Conservation (phyloP, 2,797 vertebrate genomes). For the Netta rufina region DNA sequence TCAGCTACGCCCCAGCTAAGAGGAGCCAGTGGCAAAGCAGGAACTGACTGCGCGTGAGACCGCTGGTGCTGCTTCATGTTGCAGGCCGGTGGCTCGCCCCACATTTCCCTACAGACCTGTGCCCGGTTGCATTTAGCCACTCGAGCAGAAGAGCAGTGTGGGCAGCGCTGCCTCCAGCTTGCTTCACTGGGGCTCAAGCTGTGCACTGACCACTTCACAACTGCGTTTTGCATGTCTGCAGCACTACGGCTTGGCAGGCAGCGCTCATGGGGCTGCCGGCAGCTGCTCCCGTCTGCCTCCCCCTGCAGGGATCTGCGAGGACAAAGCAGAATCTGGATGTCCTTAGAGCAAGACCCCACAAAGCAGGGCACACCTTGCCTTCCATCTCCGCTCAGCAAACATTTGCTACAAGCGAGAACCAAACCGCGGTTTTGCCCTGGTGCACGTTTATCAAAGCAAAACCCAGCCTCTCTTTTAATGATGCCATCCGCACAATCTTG, state of each 20-base stretch:
- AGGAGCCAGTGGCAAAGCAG: background rate
- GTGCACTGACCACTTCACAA: background rate
- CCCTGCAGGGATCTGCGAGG: background rate
- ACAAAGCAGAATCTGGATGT: background rate
- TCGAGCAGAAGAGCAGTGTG: background rate
- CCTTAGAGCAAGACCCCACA: background rate
- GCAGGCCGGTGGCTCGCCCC: background rate
- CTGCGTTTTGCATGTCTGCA: background rate
- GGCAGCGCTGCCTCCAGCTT: background rate
- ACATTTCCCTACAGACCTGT: background rate
- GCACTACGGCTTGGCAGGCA: background rate
- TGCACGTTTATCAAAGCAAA: background rate
- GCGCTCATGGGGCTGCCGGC: background rate
- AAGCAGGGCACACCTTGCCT: background rate
- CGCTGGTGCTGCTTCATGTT: background rate
- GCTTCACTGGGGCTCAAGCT: background rate
- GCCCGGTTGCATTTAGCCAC: background rate
- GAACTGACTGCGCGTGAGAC: accelerated
- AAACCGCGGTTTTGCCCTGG: background rate
- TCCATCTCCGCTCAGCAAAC: background rate
- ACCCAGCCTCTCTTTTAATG: background rate
- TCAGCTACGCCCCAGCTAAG: background rate
- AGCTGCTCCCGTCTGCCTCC: background rate
- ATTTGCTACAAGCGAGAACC: background rate
- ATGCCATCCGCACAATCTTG: constrained; percentile 26